These are phyloP conservation scores for Heliornis fulica DNA, from an alignment of 2,113 vertebrate species.

Conservation along the genomic window DNA sequence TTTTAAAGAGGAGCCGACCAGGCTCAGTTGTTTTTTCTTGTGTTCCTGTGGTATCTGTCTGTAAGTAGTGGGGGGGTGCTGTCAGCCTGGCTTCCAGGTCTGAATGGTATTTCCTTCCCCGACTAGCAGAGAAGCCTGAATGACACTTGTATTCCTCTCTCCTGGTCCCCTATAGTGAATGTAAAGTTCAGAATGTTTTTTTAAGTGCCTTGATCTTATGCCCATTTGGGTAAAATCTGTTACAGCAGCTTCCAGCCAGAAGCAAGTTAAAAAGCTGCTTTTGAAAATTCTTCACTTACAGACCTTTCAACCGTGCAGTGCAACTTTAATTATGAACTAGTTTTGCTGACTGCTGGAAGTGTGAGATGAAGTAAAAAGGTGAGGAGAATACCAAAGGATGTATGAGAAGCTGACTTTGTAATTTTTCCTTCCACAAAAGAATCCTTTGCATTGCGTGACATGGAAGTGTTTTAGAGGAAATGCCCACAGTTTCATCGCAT, in stretches of 20 bases:
- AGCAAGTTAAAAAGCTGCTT: neutral
- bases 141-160: neutral
- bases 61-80: neutral
- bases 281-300: neutral
- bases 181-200: neutral
- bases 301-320: rapidly evolving
- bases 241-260: neutral
- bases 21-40: neutral
- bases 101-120: neutral
- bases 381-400: neutral
- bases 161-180: neutral
- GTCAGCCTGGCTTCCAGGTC: neutral
- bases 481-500: neutral
- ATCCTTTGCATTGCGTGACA: neutral
- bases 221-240: neutral
- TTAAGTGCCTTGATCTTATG: neutral
- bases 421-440: neutral
- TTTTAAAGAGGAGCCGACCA: neutral
- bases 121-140: neutral
- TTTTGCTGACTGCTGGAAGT: neutral
- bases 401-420: neutral
- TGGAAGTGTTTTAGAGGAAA: neutral
- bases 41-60: neutral
- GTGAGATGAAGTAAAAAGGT: neutral
- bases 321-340: neutral